Conservation (phyloP, 1,140 invertebrate species). For the Marisa cornuarietis region DNA sequence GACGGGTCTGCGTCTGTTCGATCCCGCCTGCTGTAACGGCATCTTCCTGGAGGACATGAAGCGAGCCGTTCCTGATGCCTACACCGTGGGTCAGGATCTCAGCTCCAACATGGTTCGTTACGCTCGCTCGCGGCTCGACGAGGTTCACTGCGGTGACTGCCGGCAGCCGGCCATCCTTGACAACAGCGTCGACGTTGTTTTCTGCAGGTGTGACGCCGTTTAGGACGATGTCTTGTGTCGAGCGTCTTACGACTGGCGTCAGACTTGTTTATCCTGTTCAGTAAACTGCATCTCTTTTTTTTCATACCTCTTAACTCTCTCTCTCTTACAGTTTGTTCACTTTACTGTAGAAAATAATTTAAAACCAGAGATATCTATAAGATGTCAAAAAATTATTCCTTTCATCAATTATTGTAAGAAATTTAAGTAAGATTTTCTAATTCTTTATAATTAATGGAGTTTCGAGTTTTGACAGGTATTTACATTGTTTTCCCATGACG, state of each 20-base stretch:
- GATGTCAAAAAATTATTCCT: no score
- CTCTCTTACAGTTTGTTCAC: background rate
- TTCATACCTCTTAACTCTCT: background rate
- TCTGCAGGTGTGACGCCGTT: conserved; percentile 20
- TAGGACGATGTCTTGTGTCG: no score
- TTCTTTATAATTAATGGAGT: no score
- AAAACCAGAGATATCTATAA: no score
- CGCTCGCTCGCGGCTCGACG: conserved; percentile 43
- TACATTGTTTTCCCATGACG: no score
- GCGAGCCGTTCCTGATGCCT: conserved; percentile 28
- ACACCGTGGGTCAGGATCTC: conserved; percentile 43
- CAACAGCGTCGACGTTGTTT: conserved; percentile 5
- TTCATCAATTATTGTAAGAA: no score
- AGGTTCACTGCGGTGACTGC: conserved; percentile 40
- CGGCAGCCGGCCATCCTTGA: background rate
- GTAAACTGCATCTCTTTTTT: background rate
- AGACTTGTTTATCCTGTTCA: background rate
- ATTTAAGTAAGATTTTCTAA: no score
- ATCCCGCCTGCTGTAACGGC: conserved; percentile 48
- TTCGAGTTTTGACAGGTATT: no score
- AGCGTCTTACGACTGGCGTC: no score
- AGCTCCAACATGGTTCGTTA: conserved; percentile 45
- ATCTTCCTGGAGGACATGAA: conserved; percentile 48
- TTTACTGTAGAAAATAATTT: no score
- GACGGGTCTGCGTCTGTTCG: conserved; percentile 38